These are phyloP conservation scores for Vulpes vulpes DNA, from an alignment of 2,113 vertebrate genomes.

Conservation along the genomic window DNA sequence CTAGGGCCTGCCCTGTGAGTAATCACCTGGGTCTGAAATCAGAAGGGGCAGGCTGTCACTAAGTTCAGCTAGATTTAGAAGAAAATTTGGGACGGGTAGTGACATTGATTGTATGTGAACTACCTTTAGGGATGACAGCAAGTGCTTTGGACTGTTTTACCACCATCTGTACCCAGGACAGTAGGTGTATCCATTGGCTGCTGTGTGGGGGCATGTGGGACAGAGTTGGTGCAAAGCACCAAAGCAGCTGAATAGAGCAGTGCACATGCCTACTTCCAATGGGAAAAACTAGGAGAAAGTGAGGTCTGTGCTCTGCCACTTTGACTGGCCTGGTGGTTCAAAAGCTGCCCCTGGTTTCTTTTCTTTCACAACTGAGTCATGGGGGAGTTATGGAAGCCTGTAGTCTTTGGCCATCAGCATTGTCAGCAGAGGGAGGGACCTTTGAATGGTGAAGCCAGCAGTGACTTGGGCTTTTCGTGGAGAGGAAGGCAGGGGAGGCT, in stretches of 20 bases:
- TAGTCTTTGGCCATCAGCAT: not conserved
- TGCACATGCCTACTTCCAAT: not conserved
- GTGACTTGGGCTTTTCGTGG: not conserved
- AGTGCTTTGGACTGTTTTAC: not conserved
- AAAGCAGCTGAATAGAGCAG: not conserved
- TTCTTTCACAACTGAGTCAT: not conserved
- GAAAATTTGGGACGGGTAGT: not conserved
- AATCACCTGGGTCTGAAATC: not conserved
- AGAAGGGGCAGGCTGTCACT: not conserved
- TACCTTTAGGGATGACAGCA: not conserved
- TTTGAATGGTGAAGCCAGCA: not conserved
- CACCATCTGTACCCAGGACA: not conserved
- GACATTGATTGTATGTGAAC: not conserved
- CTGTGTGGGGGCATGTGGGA: fast-evolving
- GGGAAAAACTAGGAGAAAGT: not conserved
- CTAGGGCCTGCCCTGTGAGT: not conserved
- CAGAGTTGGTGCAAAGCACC: not conserved
- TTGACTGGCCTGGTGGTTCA: not conserved
- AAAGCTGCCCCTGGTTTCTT: not conserved
- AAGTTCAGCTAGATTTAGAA: not conserved
- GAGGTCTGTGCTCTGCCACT: not conserved
- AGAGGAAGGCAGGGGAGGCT: not conserved
- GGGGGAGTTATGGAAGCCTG: not conserved
- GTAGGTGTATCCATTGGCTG: not conserved
- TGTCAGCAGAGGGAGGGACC: not conserved